phyloP scores from a whole-genome alignment of 2,888 invertebrate genomes.

The Arenicola marina region DNA sequence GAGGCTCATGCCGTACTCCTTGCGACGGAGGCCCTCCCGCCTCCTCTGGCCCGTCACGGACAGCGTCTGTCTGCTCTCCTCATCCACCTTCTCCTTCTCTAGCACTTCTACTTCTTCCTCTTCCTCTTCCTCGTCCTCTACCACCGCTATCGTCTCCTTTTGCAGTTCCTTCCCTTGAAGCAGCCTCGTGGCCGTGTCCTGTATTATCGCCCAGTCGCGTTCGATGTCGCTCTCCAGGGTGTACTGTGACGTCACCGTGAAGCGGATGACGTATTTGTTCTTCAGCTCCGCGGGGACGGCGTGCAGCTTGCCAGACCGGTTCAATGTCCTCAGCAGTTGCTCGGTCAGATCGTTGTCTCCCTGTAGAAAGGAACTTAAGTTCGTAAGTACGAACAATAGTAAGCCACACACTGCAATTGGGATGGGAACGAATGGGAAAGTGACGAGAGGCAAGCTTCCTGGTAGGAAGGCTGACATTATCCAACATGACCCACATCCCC shows the following conservation, averaged over 20 bases:
- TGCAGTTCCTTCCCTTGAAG: slow-evolving; percentile 37
- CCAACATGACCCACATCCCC: no score
- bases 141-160: slow-evolving; percentile 20
- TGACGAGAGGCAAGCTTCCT: no score
- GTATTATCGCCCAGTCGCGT: slow-evolving; percentile 76
- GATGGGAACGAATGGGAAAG: no score
- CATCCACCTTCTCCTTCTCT: background rate
- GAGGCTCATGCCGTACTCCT: slow-evolving; percentile 86
- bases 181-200: slow-evolving; percentile 55
- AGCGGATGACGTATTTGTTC: slow-evolving; percentile 79
- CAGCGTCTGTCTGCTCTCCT: background rate
- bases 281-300: slow-evolving; percentile 94
- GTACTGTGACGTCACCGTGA: slow-evolving; percentile 88
- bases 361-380: slow-evolving; percentile 53
- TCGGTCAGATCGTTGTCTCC: slow-evolving; percentile 83
- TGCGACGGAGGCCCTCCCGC: slow-evolving; percentile 35
- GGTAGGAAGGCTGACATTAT: no score
- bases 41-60: slow-evolving; percentile 1
- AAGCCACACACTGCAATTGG: no score
- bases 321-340: slow-evolving; percentile 79
- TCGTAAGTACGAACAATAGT: no score
- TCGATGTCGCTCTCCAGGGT: slow-evolving; percentile 68
- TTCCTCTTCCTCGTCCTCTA: slow-evolving; percentile 9
- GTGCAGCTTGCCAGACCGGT: slow-evolving; percentile 85
- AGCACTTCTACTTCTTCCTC: background rate